phyloP scores from a whole-genome alignment of 2,797 vertebrate genomes.

The Rhynchotus rufescens region DNA sequence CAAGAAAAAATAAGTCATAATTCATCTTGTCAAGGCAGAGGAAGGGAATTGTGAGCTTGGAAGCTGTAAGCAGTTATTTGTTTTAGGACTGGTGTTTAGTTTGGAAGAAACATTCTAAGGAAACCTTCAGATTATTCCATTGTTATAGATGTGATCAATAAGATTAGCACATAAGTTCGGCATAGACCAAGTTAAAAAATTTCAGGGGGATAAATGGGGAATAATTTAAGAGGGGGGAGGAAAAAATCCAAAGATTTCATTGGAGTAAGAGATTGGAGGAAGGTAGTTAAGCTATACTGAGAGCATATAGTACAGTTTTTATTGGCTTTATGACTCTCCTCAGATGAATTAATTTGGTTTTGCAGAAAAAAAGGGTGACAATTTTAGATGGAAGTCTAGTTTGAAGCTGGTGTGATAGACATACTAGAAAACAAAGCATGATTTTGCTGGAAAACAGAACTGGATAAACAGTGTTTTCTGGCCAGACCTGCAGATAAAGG shows the following conservation, averaged over 20 bases:
- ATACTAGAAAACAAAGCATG: neutral
- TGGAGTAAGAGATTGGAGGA: neutral
- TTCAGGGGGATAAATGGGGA: neutral
- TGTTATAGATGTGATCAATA: neutral
- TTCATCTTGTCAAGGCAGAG: neutral
- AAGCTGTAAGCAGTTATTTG: neutral
- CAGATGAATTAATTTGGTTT: neutral
- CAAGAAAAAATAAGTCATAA: neutral
- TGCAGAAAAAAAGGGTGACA: neutral
- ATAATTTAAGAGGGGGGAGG: accelerated
- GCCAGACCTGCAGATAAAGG: neutral
- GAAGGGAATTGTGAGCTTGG: neutral
- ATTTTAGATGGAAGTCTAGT: neutral
- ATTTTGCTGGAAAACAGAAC: neutral
- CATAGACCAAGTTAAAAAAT: neutral
- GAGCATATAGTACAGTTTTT: neutral
- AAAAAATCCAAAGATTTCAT: neutral
- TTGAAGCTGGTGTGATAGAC: neutral
- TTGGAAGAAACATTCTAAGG: neutral
- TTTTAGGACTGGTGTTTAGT: neutral
- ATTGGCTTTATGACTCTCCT: neutral
- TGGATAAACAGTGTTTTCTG: neutral
- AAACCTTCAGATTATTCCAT: neutral
- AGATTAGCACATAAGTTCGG: accelerated
- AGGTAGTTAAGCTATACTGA: neutral